phyloP scores from a whole-genome alignment of 2,797 vertebrate species.

The Sebastes itinus region DNA sequence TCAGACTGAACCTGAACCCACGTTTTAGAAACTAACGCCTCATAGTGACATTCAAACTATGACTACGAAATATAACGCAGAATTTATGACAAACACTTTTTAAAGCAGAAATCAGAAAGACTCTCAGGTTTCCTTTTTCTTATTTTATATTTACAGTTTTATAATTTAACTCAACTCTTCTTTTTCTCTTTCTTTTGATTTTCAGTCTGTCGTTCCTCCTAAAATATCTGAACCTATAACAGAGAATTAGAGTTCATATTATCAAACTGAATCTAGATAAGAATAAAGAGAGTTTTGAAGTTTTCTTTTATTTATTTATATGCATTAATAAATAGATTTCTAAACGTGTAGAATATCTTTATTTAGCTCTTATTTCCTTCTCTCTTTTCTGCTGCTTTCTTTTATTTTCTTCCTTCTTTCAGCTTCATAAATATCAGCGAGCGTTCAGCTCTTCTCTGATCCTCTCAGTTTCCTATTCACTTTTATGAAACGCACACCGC shows the following conservation, averaged over 20 bases:
- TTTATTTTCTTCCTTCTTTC: constrained; percentile 19
- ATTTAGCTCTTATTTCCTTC: background rate
- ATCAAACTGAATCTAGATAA: background rate
- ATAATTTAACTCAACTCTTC: background rate
- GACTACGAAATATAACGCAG: constrained; percentile 16
- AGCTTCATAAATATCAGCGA: constrained; percentile 22
- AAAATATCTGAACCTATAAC: background rate
- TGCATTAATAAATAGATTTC: background rate
- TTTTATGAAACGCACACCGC: constrained; percentile 43
- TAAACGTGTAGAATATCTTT: background rate
- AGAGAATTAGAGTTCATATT: constrained; percentile 9
- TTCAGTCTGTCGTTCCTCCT: background rate
- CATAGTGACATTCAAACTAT: constrained; percentile 42
- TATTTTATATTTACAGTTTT: no score
- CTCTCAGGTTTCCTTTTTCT: background rate
- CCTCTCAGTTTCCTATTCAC: constrained; percentile 70
- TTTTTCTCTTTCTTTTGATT: background rate
- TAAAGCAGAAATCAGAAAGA: background rate
- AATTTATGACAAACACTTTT: constrained; percentile 21
- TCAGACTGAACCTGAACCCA: constrained; percentile 39
- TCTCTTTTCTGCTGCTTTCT: background rate
- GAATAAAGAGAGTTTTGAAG: background rate
- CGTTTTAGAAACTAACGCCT: constrained; percentile 32
- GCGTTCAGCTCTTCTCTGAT: constrained; percentile 27
- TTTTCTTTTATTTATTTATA: background rate